Evolutionary conservation across 2,113 vertebrate genomes (phyloP).

Genomic region (Oceanodroma tethys): DNA sequence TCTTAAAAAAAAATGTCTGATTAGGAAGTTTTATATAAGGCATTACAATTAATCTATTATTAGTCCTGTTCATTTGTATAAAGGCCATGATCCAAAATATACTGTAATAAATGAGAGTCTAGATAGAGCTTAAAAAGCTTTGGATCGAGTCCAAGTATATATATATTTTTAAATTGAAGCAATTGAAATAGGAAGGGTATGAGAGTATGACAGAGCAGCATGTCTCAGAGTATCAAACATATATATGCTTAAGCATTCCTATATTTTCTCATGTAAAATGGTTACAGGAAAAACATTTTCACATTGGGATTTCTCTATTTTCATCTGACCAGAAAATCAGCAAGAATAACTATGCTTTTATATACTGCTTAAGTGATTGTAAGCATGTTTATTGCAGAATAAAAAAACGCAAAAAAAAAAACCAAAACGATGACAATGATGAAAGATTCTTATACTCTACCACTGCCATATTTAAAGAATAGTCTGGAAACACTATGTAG

Average conservation of each 20-base stretch:
- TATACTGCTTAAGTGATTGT: background rate
- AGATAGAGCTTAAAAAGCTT: background rate
- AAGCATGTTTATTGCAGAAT: background rate
- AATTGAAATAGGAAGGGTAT: background rate
- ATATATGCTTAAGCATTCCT: background rate
- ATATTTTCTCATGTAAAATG: background rate
- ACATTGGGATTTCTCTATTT: background rate
- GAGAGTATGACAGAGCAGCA: background rate
- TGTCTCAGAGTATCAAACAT: accelerated
- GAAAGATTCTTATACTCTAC: background rate
- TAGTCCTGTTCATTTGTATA: background rate
- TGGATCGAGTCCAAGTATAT: background rate
- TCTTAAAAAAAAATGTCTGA: background rate
- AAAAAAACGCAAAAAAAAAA: background rate
- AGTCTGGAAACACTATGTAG: background rate
- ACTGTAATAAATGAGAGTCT: background rate
- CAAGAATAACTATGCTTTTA: background rate
- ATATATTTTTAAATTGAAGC: background rate
- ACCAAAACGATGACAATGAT: background rate
- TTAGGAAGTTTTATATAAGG: background rate
- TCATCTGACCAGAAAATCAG: background rate
- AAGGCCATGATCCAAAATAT: background rate
- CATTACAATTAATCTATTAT: background rate
- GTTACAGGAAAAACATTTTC: background rate
- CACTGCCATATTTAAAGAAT: background rate